phyloP scores from a whole-genome alignment of 2,888 invertebrate species.

The Apeira syringaria region DNA sequence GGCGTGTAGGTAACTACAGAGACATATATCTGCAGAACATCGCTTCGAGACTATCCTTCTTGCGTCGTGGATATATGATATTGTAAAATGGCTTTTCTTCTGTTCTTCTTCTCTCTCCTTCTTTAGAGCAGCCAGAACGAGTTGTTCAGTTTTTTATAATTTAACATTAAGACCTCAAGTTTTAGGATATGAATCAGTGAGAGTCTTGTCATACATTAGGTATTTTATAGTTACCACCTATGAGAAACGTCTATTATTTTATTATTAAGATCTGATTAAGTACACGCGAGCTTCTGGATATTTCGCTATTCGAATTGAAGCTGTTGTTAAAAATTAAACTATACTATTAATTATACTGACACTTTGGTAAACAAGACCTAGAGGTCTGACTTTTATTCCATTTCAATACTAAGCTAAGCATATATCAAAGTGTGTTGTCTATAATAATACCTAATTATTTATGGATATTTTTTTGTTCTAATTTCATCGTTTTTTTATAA shows the following conservation, averaged over 20 bases:
- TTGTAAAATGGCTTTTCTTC: conserved; percentile 34
- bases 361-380: conserved; percentile 1
- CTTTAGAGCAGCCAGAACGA: conserved; percentile 57
- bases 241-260: too few relatives aligned
- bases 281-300: conserved; percentile 10
- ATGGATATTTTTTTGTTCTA: too few relatives aligned
- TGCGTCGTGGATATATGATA: conserved; percentile 1
- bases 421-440: conserved; percentile 12
- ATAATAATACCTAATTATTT: conserved; percentile 31
- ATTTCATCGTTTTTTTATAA: conserved; percentile 22
- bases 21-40: too few relatives aligned
- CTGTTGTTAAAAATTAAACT: neutral
- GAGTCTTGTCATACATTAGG: conserved; percentile 31
- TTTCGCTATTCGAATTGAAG: conserved; percentile 15
- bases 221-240: conserved; percentile 34
- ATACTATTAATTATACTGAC: neutral
- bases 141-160: conserved; percentile 27
- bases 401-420: conserved; percentile 1
- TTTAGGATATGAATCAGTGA: conserved; percentile 30
- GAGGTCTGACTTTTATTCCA: conserved; percentile 14
- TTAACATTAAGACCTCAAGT: conserved; percentile 24
- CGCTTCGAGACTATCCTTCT: too few relatives aligned
- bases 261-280: conserved; percentile 31
- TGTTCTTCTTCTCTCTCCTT: conserved; percentile 43
- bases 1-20: too few relatives aligned